Percentiles rank a stretch among this genome's conserved stretches.
phyloP scores from a whole-genome alignment of 2,888 invertebrate genomes.

The Hymenopus coronatus region DNA sequence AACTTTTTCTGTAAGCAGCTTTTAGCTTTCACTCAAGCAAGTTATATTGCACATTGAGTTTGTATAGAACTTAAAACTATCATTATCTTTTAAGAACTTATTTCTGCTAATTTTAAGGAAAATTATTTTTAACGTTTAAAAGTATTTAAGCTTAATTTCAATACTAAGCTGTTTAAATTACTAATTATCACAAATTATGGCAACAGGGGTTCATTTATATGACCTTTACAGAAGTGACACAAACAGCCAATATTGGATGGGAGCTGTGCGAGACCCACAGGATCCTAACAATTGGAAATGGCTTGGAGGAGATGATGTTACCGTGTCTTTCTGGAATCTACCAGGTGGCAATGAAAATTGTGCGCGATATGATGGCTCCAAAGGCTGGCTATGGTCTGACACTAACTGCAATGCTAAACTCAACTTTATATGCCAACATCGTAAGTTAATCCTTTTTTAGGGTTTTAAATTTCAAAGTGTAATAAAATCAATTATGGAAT shows the following conservation, averaged over 20 bases:
- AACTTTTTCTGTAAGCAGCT: no score
- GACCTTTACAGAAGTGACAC: conserved; percentile 68
- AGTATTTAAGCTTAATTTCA: no score
- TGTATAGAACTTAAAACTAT: no score
- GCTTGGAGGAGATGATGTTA: conserved; percentile 83
- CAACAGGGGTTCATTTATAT: background rate
- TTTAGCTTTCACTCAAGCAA: no score
- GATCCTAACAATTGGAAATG: conserved; percentile 83
- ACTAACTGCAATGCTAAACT: conserved; percentile 80
- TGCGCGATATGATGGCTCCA: conserved; percentile 86
- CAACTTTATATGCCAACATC: conserved; percentile 92
- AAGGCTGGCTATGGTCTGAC: conserved; percentile 93
- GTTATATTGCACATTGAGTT: no score
- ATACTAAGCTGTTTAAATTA: no score
- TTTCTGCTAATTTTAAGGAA: no score
- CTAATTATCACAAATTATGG: no score
- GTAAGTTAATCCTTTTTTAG: conserved; percentile 57
- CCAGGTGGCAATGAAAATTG: conserved; percentile 82
- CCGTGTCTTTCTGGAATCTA: conserved; percentile 89
- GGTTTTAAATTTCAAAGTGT: background rate
- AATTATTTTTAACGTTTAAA: no score
- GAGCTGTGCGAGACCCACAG: conserved; percentile 78
- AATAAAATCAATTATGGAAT: background rate
- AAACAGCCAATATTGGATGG: conserved; percentile 93
- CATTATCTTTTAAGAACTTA: no score